These are phyloP conservation scores for Drosophila miranda DNA, from an alignment of 1,140 invertebrate genomes.

Conservation along the genomic window DNA sequence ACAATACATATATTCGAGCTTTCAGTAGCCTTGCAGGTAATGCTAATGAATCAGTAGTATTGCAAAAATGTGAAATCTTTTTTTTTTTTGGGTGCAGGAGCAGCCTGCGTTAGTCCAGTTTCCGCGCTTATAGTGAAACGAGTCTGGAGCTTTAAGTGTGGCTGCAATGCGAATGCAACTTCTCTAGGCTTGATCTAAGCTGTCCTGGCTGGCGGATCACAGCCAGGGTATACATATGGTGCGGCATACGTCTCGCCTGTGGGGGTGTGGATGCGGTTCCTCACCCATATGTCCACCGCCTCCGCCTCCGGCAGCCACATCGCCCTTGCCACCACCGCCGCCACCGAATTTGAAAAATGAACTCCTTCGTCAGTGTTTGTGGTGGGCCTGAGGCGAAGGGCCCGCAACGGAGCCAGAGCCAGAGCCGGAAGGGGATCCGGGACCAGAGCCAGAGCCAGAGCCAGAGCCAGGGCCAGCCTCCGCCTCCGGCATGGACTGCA, in stretches of 20 bases:
- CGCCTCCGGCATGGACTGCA: slow-evolving; percentile 64
- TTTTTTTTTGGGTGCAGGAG: too few relatives aligned
- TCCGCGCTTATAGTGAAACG: too few relatives aligned
- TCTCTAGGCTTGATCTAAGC: too few relatives aligned
- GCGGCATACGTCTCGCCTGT: slow-evolving; percentile 72
- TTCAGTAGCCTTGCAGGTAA: too few relatives aligned
- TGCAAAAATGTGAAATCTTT: too few relatives aligned
- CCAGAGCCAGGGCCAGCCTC: slow-evolving; percentile 27
- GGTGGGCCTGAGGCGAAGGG: slow-evolving; percentile 65
- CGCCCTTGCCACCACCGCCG: slow-evolving; percentile 3
- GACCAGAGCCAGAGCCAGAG: slow-evolving; percentile 26
- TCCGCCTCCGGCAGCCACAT: slow-evolving; percentile 33
- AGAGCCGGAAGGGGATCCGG: slow-evolving; percentile 33
- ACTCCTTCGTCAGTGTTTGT: slow-evolving; percentile 82
- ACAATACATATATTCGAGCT: too few relatives aligned
- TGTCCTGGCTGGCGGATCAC: slow-evolving; percentile 21
- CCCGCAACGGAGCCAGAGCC: slow-evolving; percentile 45
- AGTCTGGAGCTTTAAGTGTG: too few relatives aligned
- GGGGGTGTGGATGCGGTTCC: slow-evolving; percentile 63
- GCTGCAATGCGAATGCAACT: too few relatives aligned
- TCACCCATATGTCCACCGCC: slow-evolving; percentile 69
- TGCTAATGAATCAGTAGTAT: too few relatives aligned
- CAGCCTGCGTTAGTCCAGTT: too few relatives aligned
- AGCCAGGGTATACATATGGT: slow-evolving; percentile 80
- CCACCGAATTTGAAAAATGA: slow-evolving; percentile 76